Evolutionary conservation across 2,888 invertebrate genomes (phyloP), one percentile per base, ranked within the genome.

Genomic region (Aspidiotus rigidus): DNA sequence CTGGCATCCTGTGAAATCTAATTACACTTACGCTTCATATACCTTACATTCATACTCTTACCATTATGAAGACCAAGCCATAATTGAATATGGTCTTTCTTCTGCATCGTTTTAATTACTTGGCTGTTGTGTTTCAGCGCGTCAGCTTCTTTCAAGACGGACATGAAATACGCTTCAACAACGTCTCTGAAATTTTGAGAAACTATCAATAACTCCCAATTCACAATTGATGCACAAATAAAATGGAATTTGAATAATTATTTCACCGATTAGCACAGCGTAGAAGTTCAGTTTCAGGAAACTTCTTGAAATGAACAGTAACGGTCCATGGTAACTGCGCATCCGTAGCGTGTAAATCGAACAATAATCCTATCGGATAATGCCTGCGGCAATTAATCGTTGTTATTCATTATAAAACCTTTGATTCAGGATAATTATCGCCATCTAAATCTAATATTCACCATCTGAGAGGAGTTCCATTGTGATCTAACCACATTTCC

Each of bases 41-140:
- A 28, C 28, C 28, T 2, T 49, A 3, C 49, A 49, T n/a, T 11
- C n/a, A 49, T 49, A 49, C 10, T 49, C 49, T 75, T 81, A 92
- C 92, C 95, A 82, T 96, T 94, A 76, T 89, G 86, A 72, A 99
- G 80, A 41, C 97, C 97, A 62, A 89, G 82, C 97, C 97, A 99
- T 13, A 99, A 81, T 76, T 96, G 94, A 78, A 90, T 93, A 77
- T 98, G 97, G 76, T 99, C 98, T 77, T 94, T 94, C 76, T 94
- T 93, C 76, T 93, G 93, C 93, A 94, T 93, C 72, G 85, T 86
- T 41, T 90, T 89, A 74, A 93, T 89, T 16, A 94, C 86, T 79
- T 90, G 89, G 8, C 93, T 90, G 73, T 92, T 84, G 77, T 98
- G 97, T 78, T 99, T 99, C 57, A 99, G 80, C n/a, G 92, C 90